A percentile compares a stretch with the other conserved stretches of the same genome.
These are phyloP conservation scores for Anomalospiza imberbis DNA, from an alignment of 2,797 vertebrate genomes.

Conservation along the genomic window DNA sequence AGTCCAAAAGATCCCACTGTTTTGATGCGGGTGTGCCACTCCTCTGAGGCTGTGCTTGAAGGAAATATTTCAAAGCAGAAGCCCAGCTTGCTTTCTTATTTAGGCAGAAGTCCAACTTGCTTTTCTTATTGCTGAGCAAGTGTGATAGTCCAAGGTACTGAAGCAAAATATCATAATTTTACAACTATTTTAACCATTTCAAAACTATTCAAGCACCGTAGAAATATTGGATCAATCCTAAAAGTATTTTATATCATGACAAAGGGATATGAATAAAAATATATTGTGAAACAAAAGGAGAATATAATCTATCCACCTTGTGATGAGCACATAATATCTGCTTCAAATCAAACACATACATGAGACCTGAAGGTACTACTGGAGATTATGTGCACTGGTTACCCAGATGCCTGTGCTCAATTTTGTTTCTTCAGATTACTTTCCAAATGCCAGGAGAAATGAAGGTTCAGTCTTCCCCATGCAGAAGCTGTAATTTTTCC, in stretches of 20 bases:
- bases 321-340: not conserved
- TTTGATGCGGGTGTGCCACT: not conserved
- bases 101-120: not conserved
- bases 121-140: not conserved
- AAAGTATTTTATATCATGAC: not conserved
- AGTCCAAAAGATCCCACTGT: not conserved
- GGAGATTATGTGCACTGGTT: not conserved
- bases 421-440: not conserved
- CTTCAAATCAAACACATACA: not conserved
- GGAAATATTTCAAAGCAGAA: not conserved
- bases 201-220: not conserved
- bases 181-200: not conserved
- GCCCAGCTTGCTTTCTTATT: not conserved
- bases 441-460: not conserved
- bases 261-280: not conserved
- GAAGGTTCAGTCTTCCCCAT: not conserved
- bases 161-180: not conserved
- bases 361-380: not conserved
- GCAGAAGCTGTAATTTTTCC: not conserved
- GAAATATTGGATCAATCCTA: not conserved
- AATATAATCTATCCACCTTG: not conserved
- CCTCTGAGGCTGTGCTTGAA: not conserved
- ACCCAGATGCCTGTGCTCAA: not conserved
- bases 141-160: not conserved
- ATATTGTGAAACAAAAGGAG: not conserved